Base-by-base conservation (phyloP, 2,797 vertebrate species). In the Anas bahamensis region DNA sequence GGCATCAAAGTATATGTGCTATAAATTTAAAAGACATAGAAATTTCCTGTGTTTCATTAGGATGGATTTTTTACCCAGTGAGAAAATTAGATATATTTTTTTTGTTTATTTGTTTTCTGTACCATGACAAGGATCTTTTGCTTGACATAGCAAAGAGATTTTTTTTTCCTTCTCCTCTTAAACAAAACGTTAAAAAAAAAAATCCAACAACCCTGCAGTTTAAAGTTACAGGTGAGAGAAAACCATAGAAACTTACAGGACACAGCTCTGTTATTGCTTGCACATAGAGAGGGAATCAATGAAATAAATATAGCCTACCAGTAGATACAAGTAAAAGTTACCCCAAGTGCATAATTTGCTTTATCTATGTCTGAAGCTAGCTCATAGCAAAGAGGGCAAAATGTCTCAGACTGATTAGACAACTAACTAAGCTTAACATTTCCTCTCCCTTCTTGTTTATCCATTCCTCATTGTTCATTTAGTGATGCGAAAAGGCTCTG, bases 381-480 rank as follows among this genome's bases (percentile, higher is more conserved):
- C 74, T 85, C 57, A 94, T 66, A 94, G 53, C 37, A 77, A 84
- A 93, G 76, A 79, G 44, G 53, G 41, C 19, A 93, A 57, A 59
- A 83, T 42, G 17, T 83, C 77, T 88, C 69, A 82, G 64, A 90
- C 73, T 53, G 48, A 92, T 83, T 39, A 88, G 78, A 81, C 73
- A 95, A 59, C 70, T 77, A 91, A 73, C 63, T 84, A 83, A 95
- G 55, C 46, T 87, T 80, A 90, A 91, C 52, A 87, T 70, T 90
- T 93, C 76, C 69, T 92, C 71, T 64, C 29, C 29, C 19, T 4
- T 70, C 70, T 73, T 83, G 75, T 90, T 94, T 91, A 77, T 70
- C 66, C 31, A 26, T 90, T 89, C 63, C 77, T 86, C 48, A 61
- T 72, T 26, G 11, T 83, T 95, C 83, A 72, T 78, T 92, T 76